Evolutionary conservation across 2,888 invertebrate genomes (phyloP).

Genomic region (Hermodice carunculata): DNA sequence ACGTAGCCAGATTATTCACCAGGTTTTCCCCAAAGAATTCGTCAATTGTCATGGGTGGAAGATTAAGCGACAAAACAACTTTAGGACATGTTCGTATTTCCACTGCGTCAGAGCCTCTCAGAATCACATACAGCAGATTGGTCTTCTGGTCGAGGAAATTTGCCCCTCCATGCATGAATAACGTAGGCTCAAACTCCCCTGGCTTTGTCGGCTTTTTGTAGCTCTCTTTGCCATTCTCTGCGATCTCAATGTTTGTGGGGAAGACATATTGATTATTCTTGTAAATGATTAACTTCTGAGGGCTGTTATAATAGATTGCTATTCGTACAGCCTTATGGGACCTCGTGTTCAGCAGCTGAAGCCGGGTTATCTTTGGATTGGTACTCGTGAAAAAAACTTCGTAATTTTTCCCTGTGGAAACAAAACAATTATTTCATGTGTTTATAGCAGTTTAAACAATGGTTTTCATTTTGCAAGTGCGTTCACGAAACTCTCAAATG

Average conservation of each 20-base stretch:
- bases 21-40: constrained; percentile 61
- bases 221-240: neutral
- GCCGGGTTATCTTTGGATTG: constrained; percentile 53
- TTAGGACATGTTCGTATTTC: constrained; percentile 46
- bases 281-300: constrained; percentile 48
- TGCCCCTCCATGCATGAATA: neutral
- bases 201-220: neutral
- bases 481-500: too few species aligned
- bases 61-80: constrained; percentile 38
- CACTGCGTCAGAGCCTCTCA: constrained; percentile 43
- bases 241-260: neutral
- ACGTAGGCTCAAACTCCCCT: neutral
- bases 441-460: neutral
- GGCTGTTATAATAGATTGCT: constrained; percentile 50
- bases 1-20: constrained; percentile 54
- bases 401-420: constrained; percentile 48
- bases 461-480: neutral
- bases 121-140: constrained; percentile 45
- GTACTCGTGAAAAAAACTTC: constrained; percentile 56
- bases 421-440: neutral
- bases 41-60: constrained; percentile 50
- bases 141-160: constrained; percentile 23
- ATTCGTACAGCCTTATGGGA: constrained; percentile 47
- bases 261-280: constrained; percentile 1
- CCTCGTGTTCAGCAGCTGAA: constrained; percentile 51